Percentiles rank a stretch among this genome's conserved stretches.
Evolutionary conservation across 1,140 invertebrate species (phyloP).

Genomic region (Danaus melanippus): DNA sequence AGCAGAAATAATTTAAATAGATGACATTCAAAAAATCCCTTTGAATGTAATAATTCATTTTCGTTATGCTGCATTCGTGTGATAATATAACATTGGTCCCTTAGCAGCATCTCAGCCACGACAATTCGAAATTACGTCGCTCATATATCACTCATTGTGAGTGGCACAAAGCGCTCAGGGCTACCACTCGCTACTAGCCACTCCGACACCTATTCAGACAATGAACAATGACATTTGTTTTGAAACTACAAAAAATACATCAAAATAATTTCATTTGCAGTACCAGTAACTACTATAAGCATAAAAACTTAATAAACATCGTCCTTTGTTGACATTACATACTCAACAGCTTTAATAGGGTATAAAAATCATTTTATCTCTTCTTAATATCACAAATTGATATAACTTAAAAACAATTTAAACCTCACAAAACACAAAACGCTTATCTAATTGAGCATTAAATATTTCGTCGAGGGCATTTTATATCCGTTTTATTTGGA

Average conservation of each 20-base stretch:
- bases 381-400: slow-evolving; percentile 53
- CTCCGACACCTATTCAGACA: slow-evolving; percentile 51
- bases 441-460: slow-evolving; percentile 70
- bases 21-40: slow-evolving; percentile 32
- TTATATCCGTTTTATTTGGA: slow-evolving; percentile 66
- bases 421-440: slow-evolving; percentile 62
- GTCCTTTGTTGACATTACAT: slow-evolving; percentile 36
- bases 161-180: slow-evolving; percentile 52
- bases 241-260: slow-evolving; percentile 56
- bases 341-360: slow-evolving; percentile 21
- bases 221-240: slow-evolving; percentile 66
- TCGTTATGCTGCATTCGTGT: slow-evolving; percentile 65
- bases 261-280: slow-evolving; percentile 55
- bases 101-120: slow-evolving; percentile 37
- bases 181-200: slow-evolving; percentile 59
- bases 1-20: slow-evolving; percentile 25
- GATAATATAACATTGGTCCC: slow-evolving; percentile 65
- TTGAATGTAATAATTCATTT: slow-evolving; percentile 68
- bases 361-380: slow-evolving; percentile 34
- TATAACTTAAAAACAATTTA: slow-evolving; percentile 60
- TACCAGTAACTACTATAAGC: slow-evolving; percentile 34
- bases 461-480: slow-evolving; percentile 66
- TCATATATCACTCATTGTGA: slow-evolving; percentile 70
- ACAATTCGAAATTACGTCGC: slow-evolving; percentile 65
- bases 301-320: slow-evolving; percentile 35